Evolutionary conservation across 2,888 invertebrate species (phyloP).

Genomic region (Gastrophysa polygoni): DNA sequence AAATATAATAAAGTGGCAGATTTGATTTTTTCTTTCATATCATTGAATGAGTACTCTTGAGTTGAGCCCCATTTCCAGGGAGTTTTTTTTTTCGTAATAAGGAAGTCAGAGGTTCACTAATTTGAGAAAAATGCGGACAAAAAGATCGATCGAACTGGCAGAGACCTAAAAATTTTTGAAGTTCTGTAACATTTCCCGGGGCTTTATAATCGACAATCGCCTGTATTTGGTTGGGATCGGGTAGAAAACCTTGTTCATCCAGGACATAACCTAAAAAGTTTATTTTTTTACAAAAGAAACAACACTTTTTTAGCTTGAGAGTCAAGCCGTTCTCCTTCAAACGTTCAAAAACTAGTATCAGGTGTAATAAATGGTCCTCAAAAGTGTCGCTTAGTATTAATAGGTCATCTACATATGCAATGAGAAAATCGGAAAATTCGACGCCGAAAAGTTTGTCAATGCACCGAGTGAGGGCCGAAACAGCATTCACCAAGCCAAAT

Average conservation of each 20-base stretch:
- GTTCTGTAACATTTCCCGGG: conserved; percentile 16
- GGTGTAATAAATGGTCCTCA: conserved; percentile 1
- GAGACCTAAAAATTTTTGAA: conserved; percentile 18
- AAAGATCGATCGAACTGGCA: conserved; percentile 16
- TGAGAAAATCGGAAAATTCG: not conserved
- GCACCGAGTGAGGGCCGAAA: conserved; percentile 9
- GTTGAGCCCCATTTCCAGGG: conserved; percentile 14
- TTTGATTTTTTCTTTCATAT: conserved; percentile 8
- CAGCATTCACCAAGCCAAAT: conserved; percentile 14
- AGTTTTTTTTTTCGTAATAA: conserved; percentile 10
- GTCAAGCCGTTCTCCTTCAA: conserved; percentile 9
- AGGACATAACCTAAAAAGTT: conserved; percentile 14
- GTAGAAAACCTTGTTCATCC: not conserved
- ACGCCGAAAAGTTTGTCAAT: conserved; percentile 5
- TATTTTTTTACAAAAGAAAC: not conserved
- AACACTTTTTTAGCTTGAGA: conserved; percentile 15
- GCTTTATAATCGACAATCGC: conserved; percentile 18
- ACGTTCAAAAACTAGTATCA: conserved; percentile 9
- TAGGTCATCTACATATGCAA: conserved; percentile 15
- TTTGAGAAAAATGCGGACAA: conserved; percentile 14
- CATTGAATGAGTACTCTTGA: conserved; percentile 8
- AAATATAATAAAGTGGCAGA: not conserved
- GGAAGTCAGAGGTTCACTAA: not conserved
- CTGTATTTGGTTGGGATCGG: conserved; percentile 11
- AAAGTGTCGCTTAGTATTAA: conserved; percentile 2